These are phyloP conservation scores for Xerus inauris DNA, from an alignment of 2,113 vertebrate genomes.

Conservation along the genomic window DNA sequence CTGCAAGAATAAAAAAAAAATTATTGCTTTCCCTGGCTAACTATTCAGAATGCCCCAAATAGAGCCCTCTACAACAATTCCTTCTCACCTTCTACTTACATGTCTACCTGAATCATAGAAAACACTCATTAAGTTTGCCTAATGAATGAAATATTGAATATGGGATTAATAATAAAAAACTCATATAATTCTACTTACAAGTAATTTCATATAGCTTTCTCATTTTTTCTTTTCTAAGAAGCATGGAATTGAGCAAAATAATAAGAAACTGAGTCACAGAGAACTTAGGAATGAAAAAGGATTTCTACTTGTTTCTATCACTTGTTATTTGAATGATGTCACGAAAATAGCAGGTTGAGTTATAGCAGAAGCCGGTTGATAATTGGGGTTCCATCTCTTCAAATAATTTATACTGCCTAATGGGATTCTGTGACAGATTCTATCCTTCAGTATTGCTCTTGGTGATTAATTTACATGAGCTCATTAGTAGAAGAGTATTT, in stretches of 20 bases:
- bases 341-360: not conserved
- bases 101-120: not conserved
- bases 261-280: not conserved
- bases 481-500: not conserved
- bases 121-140: not conserved
- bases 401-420: not conserved
- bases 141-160: not conserved
- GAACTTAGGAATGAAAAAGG: not conserved
- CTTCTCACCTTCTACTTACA: not conserved
- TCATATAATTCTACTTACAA: not conserved
- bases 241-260: not conserved
- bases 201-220: not conserved
- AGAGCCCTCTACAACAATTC: not conserved
- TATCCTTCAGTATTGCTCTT: not conserved
- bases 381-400: not conserved
- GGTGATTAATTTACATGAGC: not conserved
- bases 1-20: not conserved
- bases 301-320: not conserved
- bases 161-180: not conserved
- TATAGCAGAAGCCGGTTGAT: not conserved
- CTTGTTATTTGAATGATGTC: not conserved
- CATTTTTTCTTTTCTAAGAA: not conserved
- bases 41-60: not conserved
- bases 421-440: not conserved
- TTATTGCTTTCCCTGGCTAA: not conserved